Conservation (phyloP, 1,140 invertebrate genomes). For the Phenacoccus solenopsis region DNA sequence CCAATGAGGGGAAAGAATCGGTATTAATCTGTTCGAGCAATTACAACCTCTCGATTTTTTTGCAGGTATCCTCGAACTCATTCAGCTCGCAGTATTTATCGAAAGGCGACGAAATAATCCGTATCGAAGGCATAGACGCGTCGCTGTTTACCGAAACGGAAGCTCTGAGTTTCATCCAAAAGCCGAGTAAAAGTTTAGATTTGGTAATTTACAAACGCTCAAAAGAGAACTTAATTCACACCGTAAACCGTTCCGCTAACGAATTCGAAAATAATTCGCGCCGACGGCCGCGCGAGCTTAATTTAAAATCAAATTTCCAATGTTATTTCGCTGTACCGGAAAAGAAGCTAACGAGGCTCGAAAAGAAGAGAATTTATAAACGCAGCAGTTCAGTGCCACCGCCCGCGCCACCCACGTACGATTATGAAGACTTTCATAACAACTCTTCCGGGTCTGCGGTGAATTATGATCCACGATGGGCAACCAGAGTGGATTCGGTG, state of each 20-base stretch:
- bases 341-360: no score
- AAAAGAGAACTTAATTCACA: not conserved
- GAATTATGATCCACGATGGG: no score
- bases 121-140: not conserved
- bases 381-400: not conserved
- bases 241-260: not conserved
- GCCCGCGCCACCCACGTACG: not conserved
- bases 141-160: not conserved
- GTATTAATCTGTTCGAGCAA: no score
- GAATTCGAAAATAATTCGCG: not conserved
- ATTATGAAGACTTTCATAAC: not conserved
- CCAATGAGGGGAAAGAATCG: no score
- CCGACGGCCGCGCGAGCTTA: not conserved
- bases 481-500: not conserved
- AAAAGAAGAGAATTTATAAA: not conserved
- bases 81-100: slow-evolving; percentile 9
- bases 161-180: not conserved
- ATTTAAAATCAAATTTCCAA: no score
- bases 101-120: not conserved
- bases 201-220: not conserved
- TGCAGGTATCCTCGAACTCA: not conserved
- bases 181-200: not conserved
- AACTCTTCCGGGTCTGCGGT: no score
- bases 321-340: not conserved
- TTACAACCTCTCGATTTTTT: no score